phyloP scores from a whole-genome alignment of 2,113 vertebrate genomes.

The Benitochromis conjunctus region DNA sequence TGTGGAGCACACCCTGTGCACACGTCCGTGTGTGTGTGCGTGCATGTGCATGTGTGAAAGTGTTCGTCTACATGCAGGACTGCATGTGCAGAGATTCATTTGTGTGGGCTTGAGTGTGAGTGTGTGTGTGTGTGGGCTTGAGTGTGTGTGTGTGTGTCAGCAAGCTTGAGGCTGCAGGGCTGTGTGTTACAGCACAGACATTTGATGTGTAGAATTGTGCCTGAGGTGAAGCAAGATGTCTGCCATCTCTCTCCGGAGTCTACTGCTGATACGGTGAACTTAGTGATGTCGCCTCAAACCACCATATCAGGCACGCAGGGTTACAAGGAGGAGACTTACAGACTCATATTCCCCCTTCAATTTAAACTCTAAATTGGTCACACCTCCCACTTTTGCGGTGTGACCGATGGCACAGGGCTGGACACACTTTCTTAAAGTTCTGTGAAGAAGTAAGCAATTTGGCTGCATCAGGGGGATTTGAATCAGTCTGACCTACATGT shows the following conservation, averaged over 20 bases:
- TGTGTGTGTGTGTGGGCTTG: conserved; percentile 24
- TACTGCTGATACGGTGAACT: conserved; percentile 67
- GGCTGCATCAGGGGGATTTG: conserved; percentile 38
- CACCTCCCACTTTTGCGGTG: conserved; percentile 49
- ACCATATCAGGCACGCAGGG: conserved; percentile 58
- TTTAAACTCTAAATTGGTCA: conserved; percentile 64
- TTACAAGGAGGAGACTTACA: conserved; percentile 52
- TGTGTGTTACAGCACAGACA: conserved; percentile 58
- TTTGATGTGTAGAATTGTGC: conserved; percentile 74
- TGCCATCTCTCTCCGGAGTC: conserved; percentile 68
- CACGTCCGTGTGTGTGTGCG: neutral
- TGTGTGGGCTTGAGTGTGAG: neutral
- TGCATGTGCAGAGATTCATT: conserved; percentile 28
- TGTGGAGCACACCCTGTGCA: conserved; percentile 40
- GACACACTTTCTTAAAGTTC: conserved; percentile 57
- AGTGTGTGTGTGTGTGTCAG: conserved; percentile 22
- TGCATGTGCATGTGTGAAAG: neutral
- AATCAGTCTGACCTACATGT: conserved; percentile 62
- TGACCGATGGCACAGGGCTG: conserved; percentile 55
- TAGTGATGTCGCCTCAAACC: conserved; percentile 68
- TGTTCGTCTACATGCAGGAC: neutral
- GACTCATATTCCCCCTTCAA: conserved; percentile 55
- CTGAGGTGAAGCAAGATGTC: conserved; percentile 74
- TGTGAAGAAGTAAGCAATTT: conserved; percentile 38
- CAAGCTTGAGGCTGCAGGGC: conserved; percentile 51